phyloP scores from a whole-genome alignment of 2,797 vertebrate species.

The Gymnothorax javanicus region DNA sequence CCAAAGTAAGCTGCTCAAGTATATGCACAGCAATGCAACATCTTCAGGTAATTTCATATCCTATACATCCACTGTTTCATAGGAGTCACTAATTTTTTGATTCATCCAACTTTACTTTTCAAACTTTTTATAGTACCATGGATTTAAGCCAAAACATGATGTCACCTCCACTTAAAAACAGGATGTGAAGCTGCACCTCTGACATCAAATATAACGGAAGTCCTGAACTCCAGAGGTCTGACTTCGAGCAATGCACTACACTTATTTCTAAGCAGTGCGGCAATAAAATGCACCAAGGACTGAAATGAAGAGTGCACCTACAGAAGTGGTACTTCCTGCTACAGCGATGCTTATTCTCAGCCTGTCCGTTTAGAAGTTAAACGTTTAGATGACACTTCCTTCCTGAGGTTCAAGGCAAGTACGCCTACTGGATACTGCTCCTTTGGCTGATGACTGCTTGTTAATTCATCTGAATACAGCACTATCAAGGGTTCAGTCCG shows the following conservation, averaged over 20 bases:
- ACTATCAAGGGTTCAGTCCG: too few relatives aligned
- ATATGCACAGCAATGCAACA: not conserved
- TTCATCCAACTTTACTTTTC: not conserved
- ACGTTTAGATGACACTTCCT: constrained; percentile 24
- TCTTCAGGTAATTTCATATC: not conserved
- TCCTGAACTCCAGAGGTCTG: not conserved
- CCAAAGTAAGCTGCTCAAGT: not conserved
- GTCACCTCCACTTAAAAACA: constrained; percentile 16
- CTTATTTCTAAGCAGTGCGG: not conserved
- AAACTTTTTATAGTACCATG: not conserved
- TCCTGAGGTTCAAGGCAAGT: not conserved
- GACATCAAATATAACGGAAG: not conserved
- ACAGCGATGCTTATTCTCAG: not conserved
- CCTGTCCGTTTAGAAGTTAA: not conserved
- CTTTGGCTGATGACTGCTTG: not conserved
- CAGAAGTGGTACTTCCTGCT: not conserved
- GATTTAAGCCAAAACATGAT: not conserved
- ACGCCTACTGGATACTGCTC: not conserved
- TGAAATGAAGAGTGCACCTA: not conserved
- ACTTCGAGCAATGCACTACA: not conserved
- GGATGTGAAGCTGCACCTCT: not conserved
- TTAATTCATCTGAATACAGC: too few relatives aligned
- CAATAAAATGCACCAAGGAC: not conserved
- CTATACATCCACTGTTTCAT: not conserved
- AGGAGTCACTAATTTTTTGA: too few relatives aligned